Base-by-base conservation (phyloP, 1,140 invertebrate genomes). In the Diachasmimorpha longicaudata region DNA sequence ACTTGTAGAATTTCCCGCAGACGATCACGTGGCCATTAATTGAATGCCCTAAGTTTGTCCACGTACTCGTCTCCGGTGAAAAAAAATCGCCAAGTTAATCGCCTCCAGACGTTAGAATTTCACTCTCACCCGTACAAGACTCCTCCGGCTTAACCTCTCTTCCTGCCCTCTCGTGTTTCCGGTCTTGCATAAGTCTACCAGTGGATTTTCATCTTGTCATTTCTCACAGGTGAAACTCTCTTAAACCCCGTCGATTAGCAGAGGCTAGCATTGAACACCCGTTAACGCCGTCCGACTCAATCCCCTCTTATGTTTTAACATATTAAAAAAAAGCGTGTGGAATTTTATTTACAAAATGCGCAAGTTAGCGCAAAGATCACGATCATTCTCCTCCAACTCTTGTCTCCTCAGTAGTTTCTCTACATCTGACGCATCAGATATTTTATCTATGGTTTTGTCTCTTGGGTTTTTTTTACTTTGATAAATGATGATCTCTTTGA, bases 331-430 rank as follows among this genome's bases (percentile, higher is more conserved):
- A 63, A 68, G 72, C 58, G 81, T 81, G 79, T 74, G 36, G 69
- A 73, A 77, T 71, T 71, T 75, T 82, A 82, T 82, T 83, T 86
- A 86, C 85, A 86, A 77, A 31, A 78, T 77, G 81, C 81, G 80
- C 79, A 44, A 37, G 16, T 52, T 52, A 16, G 16, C 39, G 82
- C 82, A 75, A 79, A 72, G 77, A 85, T 85, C 85, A 85, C 84
- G 82, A 82, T 82, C 80, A 80, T 77, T 74, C 68, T 79, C 74
- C 74, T 78, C 58, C 58, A 63, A 13, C 19, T 21, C 16, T 63
- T n/a, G n/a, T 4, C 2, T 63, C 74, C 23, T 78, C 39, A 48
- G 9, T 58, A 16, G 73, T 74, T 31, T 71, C 70, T 46, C 77
- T 78, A 69, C 37, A 44, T 55, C 48, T 63, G 58, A 63, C 58